These are phyloP conservation scores for Drosophila pectinifera DNA, from an alignment of 1,140 invertebrate species.

Conservation along the genomic window DNA sequence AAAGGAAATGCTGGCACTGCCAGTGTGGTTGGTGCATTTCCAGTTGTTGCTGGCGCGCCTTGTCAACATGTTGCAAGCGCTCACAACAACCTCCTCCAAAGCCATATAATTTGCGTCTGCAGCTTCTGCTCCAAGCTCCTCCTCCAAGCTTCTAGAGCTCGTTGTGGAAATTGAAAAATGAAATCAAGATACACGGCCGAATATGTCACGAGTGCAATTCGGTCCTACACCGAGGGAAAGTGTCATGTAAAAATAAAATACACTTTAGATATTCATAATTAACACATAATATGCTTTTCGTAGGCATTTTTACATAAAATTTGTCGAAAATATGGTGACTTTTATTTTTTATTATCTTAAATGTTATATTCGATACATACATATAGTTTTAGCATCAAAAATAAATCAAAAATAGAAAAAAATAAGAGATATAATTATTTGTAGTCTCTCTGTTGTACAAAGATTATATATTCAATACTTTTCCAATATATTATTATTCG, in stretches of 20 bases:
- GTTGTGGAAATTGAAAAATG: constrained; percentile 79
- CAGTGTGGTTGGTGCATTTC: constrained; percentile 40
- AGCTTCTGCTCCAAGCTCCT: constrained; percentile 43
- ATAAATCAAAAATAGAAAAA: too few relatives aligned
- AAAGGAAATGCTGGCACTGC: constrained; percentile 76
- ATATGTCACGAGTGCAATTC: constrained; percentile 80
- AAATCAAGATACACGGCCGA: constrained; percentile 77
- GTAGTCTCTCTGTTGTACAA: too few relatives aligned
- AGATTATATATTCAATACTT: too few relatives aligned
- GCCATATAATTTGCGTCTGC: constrained; percentile 74
- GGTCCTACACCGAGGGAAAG: constrained; percentile 17
- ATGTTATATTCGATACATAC: too few relatives aligned
- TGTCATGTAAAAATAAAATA: neutral
- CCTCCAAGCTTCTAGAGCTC: constrained; percentile 21
- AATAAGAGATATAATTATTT: too few relatives aligned
- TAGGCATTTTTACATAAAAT: neutral
- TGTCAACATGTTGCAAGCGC: constrained; percentile 71
- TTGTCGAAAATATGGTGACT: neutral
- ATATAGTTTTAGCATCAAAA: too few relatives aligned
- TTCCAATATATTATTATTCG: too few relatives aligned
- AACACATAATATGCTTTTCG: too few relatives aligned
- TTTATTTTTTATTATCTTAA: neutral
- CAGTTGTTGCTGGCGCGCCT: constrained; percentile 56
- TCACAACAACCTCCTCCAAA: constrained; percentile 16
- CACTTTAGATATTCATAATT: neutral